Conservation (phyloP, 2,113 vertebrate species). For the Trichomycterus rosablanca region DNA sequence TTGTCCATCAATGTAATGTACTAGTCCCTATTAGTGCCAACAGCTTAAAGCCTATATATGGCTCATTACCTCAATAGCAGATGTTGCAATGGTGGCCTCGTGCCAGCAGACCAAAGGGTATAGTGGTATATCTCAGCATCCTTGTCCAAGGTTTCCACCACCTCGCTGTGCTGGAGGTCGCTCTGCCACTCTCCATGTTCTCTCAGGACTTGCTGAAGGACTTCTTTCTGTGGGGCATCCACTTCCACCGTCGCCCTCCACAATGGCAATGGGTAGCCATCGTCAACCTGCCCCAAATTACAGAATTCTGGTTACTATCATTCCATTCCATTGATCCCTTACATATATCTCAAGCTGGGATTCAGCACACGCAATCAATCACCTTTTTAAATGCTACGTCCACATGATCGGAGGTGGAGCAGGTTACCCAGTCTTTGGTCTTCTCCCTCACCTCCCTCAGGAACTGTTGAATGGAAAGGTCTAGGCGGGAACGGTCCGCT, state of each 20-base stretch:
- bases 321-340: background rate
- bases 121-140: slow-evolving; percentile 68
- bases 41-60: background rate
- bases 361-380: background rate
- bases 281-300: slow-evolving; percentile 56
- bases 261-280: slow-evolving; percentile 58
- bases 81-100: slow-evolving; percentile 58
- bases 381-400: slow-evolving; percentile 72
- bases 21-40: background rate
- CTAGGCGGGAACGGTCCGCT: slow-evolving; percentile 38
- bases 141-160: slow-evolving; percentile 63
- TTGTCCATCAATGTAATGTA: background rate
- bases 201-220: slow-evolving; percentile 63
- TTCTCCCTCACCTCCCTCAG: slow-evolving; percentile 63
- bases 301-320: background rate
- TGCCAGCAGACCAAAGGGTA: slow-evolving; percentile 50
- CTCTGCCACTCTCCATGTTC: slow-evolving; percentile 65
- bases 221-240: slow-evolving; percentile 57
- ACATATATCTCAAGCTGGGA: background rate
- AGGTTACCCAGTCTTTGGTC: slow-evolving; percentile 58
- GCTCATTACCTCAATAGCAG: slow-evolving; percentile 68
- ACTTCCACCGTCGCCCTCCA: slow-evolving; percentile 71
- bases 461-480: slow-evolving; percentile 55
- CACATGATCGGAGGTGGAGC: slow-evolving; percentile 55
- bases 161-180: slow-evolving; percentile 51